A percentile compares a stretch with the other conserved stretches of the same genome.
phyloP scores from a whole-genome alignment of 2,113 vertebrate species.

The Syrrhaptes paradoxus region DNA sequence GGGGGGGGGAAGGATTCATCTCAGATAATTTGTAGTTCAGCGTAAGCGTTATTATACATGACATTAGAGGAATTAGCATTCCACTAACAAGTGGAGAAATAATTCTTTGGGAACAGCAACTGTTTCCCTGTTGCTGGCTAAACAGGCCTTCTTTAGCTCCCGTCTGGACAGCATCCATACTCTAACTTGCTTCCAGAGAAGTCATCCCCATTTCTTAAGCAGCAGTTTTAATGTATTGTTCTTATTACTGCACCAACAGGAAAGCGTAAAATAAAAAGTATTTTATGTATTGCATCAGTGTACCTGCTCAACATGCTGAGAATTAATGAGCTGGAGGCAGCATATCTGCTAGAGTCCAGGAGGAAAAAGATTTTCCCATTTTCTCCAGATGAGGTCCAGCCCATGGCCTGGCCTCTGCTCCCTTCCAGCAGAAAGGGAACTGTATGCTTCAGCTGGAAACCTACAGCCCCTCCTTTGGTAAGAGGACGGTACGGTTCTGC shows the following conservation, averaged over 20 bases:
- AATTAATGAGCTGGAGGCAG: background rate
- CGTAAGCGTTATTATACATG: background rate
- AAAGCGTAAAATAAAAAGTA: background rate
- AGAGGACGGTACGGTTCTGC: accelerated
- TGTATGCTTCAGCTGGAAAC: accelerated
- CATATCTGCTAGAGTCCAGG: background rate
- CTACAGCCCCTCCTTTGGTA: background rate
- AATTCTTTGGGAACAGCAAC: background rate
- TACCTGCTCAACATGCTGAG: background rate
- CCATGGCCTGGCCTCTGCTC: background rate
- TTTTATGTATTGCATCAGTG: background rate
- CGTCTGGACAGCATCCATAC: background rate
- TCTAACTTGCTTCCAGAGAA: background rate
- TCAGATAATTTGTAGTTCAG: background rate
- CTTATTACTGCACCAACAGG: background rate
- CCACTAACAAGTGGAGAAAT: background rate
- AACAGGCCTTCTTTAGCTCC: background rate
- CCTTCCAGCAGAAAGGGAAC: background rate
- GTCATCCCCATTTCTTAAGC: background rate
- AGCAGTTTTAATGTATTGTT: background rate
- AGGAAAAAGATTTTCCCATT: accelerated
- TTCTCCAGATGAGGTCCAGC: background rate
- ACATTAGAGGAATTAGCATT: background rate
- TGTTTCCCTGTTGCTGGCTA: background rate
- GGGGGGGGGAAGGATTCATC: background rate